Conservation (phyloP, 2,888 invertebrate genomes). For the Tenthredo mesomela region DNA sequence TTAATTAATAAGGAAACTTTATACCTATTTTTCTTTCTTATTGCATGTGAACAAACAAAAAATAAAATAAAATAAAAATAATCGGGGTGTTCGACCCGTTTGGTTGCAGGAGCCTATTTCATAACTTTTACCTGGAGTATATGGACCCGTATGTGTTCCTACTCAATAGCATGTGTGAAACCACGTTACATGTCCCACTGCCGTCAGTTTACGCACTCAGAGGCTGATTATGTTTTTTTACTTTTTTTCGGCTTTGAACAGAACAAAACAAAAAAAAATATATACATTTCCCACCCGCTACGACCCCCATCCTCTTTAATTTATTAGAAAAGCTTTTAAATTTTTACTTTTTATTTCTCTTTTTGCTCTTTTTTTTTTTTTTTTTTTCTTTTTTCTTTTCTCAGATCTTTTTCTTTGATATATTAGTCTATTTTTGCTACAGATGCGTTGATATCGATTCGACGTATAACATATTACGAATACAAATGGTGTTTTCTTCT, state of each 20-base stretch:
- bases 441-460: neutral
- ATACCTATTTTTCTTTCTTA: neutral
- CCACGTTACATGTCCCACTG: conserved; percentile 77
- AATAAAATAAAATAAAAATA: conserved; percentile 66
- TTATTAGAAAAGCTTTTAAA: neutral
- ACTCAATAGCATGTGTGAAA: conserved; percentile 78
- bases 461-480: neutral
- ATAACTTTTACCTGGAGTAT: conserved; percentile 78
- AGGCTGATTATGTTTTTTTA: conserved; percentile 69
- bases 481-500: neutral
- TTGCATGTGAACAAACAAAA: conserved; percentile 72
- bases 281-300: conserved; percentile 5
- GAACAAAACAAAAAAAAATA: no score
- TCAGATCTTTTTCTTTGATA: neutral
- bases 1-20: neutral
- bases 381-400: conserved; percentile 5
- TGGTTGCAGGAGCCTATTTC: conserved; percentile 78
- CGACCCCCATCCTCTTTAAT: neutral
- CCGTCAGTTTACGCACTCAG: conserved; percentile 76
- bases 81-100: conserved; percentile 74
- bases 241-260: conserved; percentile 52
- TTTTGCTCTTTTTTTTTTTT: neutral
- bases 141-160: conserved; percentile 78
- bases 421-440: conserved; percentile 3
- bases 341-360: neutral